phyloP scores from a whole-genome alignment of 2,113 vertebrate species.

The Xenus cinereus region DNA sequence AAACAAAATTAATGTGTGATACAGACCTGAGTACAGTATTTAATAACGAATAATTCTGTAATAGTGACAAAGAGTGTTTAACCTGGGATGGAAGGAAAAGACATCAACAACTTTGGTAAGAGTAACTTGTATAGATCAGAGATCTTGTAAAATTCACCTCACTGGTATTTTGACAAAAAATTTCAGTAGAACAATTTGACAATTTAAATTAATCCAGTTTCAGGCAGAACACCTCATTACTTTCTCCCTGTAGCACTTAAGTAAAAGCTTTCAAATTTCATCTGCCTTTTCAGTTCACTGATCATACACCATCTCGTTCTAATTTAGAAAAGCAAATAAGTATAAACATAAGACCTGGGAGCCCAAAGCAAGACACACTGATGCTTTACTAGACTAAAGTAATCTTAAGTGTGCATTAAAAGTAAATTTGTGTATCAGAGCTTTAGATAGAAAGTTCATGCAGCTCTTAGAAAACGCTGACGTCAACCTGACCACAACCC shows the following conservation, averaged over 20 bases:
- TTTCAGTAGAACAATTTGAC: background rate
- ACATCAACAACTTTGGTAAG: background rate
- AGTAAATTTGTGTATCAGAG: background rate
- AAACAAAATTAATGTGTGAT: background rate
- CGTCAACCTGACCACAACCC: background rate
- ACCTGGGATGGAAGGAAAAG: background rate
- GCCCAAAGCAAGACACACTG: background rate
- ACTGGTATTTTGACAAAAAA: background rate
- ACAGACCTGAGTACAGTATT: background rate
- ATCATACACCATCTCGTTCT: background rate
- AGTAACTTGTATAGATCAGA: background rate
- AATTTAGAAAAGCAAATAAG: background rate
- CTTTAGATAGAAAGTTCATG: background rate
- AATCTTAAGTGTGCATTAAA: background rate
- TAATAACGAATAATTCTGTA: background rate
- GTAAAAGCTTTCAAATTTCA: constrained; percentile 1
- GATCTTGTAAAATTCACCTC: background rate
- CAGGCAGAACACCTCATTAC: background rate
- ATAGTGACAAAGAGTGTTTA: background rate
- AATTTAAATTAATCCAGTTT: background rate
- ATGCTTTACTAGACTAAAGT: background rate
- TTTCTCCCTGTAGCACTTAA: background rate
- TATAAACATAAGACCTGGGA: background rate
- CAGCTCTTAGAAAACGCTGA: background rate
- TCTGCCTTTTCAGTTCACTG: background rate